phyloP scores from a whole-genome alignment of 1,140 invertebrate genomes.

The Acyrthosiphon pisum region DNA sequence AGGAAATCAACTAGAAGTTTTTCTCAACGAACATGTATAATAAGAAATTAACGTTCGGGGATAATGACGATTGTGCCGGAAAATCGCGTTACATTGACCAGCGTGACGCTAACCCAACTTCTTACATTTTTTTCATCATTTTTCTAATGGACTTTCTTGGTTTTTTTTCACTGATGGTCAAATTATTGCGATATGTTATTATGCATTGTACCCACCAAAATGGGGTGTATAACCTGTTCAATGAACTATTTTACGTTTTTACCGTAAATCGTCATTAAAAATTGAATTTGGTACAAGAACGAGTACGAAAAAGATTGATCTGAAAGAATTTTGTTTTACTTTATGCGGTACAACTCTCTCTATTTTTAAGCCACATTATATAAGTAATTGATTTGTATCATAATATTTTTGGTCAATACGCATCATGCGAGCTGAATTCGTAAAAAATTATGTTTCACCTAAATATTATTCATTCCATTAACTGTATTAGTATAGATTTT shows the following conservation, averaged over 20 bases:
- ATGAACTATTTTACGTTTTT: not conserved
- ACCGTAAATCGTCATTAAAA: not conserved
- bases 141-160: not conserved
- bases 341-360: not conserved
- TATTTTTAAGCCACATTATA: not conserved
- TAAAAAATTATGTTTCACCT: not conserved
- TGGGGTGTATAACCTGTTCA: not conserved
- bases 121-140: not conserved
- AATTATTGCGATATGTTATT: not conserved
- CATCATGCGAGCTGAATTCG: not conserved
- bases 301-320: not conserved
- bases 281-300: not conserved
- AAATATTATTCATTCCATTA: not conserved
- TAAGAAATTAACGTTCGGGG: not conserved
- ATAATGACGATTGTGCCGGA: slow-evolving; percentile 24
- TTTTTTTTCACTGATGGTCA: not conserved
- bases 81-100: slow-evolving; percentile 32
- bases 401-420: not conserved
- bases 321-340: not conserved
- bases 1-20: not conserved
- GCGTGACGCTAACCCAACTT: slow-evolving; percentile 5
- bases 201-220: not conserved
- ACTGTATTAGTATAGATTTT: not conserved
- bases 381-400: not conserved
- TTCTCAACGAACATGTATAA: not conserved